Conservation (phyloP, 2,113 vertebrate genomes). For the Tamias sibiricus region DNA sequence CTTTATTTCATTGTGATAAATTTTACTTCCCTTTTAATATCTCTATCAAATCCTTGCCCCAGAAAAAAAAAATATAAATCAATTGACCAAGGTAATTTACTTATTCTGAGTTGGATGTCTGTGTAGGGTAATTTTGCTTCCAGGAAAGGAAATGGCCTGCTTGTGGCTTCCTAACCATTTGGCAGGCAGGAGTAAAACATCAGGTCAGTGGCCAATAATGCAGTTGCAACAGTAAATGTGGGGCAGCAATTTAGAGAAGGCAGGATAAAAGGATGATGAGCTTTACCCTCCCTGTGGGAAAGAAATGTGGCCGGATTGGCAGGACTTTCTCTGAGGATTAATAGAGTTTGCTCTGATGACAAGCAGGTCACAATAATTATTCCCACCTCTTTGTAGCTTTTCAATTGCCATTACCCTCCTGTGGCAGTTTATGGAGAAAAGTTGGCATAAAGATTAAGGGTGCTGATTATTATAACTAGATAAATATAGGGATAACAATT, state of each 20-base stretch:
- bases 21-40: conserved; percentile 63
- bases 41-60: conserved; percentile 52
- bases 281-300: background rate
- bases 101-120: conserved; percentile 53
- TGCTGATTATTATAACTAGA: conserved; percentile 56
- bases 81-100: conserved; percentile 74
- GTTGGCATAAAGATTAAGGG: conserved; percentile 55
- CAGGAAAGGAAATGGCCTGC: conserved; percentile 37
- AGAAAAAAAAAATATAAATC: conserved; percentile 71
- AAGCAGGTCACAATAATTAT: conserved; percentile 62
- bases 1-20: conserved; percentile 41
- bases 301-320: background rate
- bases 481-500: conserved; percentile 58
- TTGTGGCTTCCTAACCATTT: conserved; percentile 67
- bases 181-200: conserved; percentile 56
- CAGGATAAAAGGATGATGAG: background rate
- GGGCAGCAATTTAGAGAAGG: conserved; percentile 5
- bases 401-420: conserved; percentile 37
- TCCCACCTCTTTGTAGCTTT: conserved; percentile 51
- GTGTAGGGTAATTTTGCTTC: conserved; percentile 57
- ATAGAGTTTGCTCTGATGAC: conserved; percentile 42
- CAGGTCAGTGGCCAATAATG: conserved; percentile 54
- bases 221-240: background rate
- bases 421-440: conserved; percentile 39
- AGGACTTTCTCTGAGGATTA: conserved; percentile 42